Conservation (phyloP, 1,140 invertebrate genomes). For the Lepidurus apus region DNA sequence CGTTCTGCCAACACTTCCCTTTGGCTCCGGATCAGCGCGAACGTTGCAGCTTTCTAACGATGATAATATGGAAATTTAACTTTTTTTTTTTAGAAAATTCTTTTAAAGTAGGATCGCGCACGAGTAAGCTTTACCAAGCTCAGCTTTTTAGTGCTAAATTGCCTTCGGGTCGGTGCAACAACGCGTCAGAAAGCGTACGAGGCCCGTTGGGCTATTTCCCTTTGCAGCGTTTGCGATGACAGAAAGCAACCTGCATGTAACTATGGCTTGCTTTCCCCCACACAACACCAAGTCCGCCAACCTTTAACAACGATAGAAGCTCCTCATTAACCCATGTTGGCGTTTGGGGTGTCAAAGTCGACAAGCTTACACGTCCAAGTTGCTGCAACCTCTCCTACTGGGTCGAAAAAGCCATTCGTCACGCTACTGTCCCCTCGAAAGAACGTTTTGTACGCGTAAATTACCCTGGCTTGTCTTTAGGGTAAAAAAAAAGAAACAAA, state of each 20-base stretch:
- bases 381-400: no score
- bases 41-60: conserved; percentile 3
- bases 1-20: not conserved
- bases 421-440: no score
- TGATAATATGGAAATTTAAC: conserved; percentile 1
- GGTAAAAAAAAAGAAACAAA: not conserved
- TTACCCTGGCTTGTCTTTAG: not conserved
- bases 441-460: no score
- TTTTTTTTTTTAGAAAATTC: not conserved
- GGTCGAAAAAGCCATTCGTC: no score
- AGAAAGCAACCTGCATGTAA: not conserved
- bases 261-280: not conserved
- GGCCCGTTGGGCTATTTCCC: not conserved
- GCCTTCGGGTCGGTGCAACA: not conserved
- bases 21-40: not conserved
- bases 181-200: not conserved
- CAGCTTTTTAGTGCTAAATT: conserved; percentile 2
- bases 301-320: no score
- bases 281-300: no score
- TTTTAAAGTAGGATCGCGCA: not conserved
- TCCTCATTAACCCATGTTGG: no score
- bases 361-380: no score
- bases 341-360: no score
- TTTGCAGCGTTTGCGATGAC: no score
- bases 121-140: not conserved